Evolutionary conservation across 2,113 vertebrate genomes (phyloP), one percentile per base, ranked within the genome.

Genomic region (Cochlearius cochlearius): DNA sequence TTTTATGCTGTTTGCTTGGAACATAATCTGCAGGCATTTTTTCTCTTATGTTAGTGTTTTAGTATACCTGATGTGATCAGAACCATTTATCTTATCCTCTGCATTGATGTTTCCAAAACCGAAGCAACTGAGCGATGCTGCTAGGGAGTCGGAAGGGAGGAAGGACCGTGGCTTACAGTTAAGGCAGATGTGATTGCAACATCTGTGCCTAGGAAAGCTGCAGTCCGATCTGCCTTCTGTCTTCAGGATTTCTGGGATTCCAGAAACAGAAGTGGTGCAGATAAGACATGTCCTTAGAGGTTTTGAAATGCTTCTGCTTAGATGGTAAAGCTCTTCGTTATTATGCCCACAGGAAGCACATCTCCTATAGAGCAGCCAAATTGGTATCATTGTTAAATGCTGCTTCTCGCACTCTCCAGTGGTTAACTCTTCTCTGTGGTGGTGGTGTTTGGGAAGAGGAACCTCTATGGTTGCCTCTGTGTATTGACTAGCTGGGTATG

Each of bases 201-300:
- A 83, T 83, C 86, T 89, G 56, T 75, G 86, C 77, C 76, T 39
- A 32, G 93, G 56, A 87, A 78, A 78, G 77, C 73, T 82, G 53
- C 80, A 85, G 93, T 63, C 84, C 77, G 38, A 91, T 77, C 72
- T 73, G 55, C 91, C 60, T 93, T 78, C 81, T 94, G 76, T 86
- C 72, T 77, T 71, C 39, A 89, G 86, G 89, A 84, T 95, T 94
- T 84, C 84, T 94, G 91, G 60, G 80, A 91, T 92, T 91, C 83
- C 86, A 87, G 93, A n/a, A 81, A 78, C 58, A 83, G 76, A 94
- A 89, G 80, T 75, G 83, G 30, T 95, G 43, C 62, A 94, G 87
- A 91, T 90, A 91, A 95, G 91, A 16, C 18, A 5, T 67, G 73
- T 94, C 93, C 93, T 95, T 50, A 52, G 84, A 96, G 93, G 60